Evolutionary conservation across 2,888 invertebrate genomes (phyloP), one percentile per base, ranked within the genome.

Genomic region (Phanerotoma sp.): DNA sequence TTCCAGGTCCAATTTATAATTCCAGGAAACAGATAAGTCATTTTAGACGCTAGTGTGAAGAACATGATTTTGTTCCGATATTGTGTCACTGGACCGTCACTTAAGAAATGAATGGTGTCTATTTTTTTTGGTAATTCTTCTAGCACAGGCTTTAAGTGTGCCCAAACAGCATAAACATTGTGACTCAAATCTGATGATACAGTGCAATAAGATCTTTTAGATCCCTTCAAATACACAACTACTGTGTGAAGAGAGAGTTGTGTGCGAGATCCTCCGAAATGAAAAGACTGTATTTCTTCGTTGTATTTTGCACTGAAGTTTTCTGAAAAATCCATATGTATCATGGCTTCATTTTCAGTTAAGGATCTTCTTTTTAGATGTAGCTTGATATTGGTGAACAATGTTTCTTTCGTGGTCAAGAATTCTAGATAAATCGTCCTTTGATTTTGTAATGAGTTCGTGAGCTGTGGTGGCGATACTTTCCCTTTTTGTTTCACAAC

Each of bases 241-340:
- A 72, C 74, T 25, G 73, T 74, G 56, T 77, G 75, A n/a, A 77
- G 62, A 46, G 67, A 69, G 4, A 73, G 61, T 57, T 73, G 71
- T 18, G 37, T 47, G 35, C 72, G 45, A 10, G 71, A 72, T 22
- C 71, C 73, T 9, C 73, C 71, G 61, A 75, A 74, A 68, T 74
- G 74, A 52, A 68, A 67, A 4, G 69, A 61, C 53, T 77, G 75
- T 38, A 75, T 72, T 58, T 77, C 75, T 49, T 65, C 46, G 35
- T 53, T 56, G 62, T 72, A 72, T 57, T 72, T 71, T 22, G 67
- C 64, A 4, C 49, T 54, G 62, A 67, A 76, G 51, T 77, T 77
- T 64, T 77, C 74, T 3, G 67, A 63, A 61, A 78, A 77, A 55
- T 77, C 69, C 51, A 68, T 62, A 50, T 71, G 69, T 18, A 66